A percentile compares a stretch with the other conserved stretches of the same genome.
Conservation (phyloP, 2,113 vertebrate species). For the Murina feae region DNA sequence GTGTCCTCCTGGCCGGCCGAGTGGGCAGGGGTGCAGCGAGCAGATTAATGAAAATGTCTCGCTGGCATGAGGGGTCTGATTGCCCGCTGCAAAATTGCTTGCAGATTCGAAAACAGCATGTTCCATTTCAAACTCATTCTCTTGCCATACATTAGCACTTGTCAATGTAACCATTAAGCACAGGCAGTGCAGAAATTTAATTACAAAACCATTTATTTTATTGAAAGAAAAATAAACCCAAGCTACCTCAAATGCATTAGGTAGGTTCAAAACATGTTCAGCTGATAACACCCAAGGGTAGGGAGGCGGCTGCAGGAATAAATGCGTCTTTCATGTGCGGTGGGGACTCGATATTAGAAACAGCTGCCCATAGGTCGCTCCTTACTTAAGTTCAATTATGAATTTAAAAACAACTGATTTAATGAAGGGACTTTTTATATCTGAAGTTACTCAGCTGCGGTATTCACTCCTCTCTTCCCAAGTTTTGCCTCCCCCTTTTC, state of each 20-base stretch:
- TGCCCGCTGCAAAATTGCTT: constrained; percentile 90
- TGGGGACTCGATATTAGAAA: constrained; percentile 90
- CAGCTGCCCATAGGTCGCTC: constrained; percentile 90
- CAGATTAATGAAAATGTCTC: constrained; percentile 93
- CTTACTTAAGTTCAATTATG: constrained; percentile 95
- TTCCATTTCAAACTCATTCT: constrained; percentile 93
- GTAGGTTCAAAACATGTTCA: constrained; percentile 91
- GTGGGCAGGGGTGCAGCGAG: constrained; percentile 83
- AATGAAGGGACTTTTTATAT: constrained; percentile 90
- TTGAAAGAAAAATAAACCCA: constrained; percentile 99
- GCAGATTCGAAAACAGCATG: constrained; percentile 92
- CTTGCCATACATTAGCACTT: constrained; percentile 96
- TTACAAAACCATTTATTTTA: constrained; percentile 98
- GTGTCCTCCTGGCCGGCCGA: constrained; percentile 83
- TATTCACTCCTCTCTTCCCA: constrained; percentile 72
- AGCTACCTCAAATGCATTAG: constrained; percentile 95
- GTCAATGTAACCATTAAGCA: constrained; percentile 96
- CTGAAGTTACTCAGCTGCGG: constrained; percentile 81
- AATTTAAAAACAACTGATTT: constrained; percentile 91
- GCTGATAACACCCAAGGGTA: constrained; percentile 96
- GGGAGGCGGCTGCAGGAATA: constrained; percentile 88
- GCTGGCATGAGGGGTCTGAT: constrained; percentile 87
- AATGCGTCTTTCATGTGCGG: constrained; percentile 89
- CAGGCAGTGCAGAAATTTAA: constrained; percentile 93
- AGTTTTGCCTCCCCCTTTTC: constrained; percentile 7